A percentile compares a stretch with the other conserved stretches of the same genome.
These are phyloP conservation scores for Uloborus plumipes DNA, from an alignment of 2,888 invertebrate species.

Conservation along the genomic window DNA sequence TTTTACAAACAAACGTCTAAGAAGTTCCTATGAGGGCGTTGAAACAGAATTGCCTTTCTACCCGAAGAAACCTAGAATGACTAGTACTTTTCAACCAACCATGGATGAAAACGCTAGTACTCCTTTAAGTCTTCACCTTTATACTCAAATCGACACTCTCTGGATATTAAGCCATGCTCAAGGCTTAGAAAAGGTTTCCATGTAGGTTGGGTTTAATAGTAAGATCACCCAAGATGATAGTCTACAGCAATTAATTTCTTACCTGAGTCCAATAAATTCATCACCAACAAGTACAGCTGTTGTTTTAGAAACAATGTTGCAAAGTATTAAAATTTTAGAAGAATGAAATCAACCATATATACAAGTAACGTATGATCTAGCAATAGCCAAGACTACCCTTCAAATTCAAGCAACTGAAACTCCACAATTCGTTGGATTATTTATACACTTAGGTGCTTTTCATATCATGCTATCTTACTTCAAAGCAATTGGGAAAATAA, in stretches of 20 bases:
- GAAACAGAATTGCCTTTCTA: not conserved
- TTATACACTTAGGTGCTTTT: too few species aligned
- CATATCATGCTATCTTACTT: too few species aligned
- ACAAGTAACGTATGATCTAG: not conserved
- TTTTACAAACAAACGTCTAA: not conserved
- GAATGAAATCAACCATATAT: not conserved
- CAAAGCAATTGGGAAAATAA: too few species aligned
- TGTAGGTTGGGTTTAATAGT: too few species aligned
- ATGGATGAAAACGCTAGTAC: not conserved
- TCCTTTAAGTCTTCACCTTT: not conserved
- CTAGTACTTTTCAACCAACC: not conserved
- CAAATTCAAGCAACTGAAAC: slow-evolving; percentile 4
- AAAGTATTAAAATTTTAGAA: not conserved
- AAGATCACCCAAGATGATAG: not conserved
- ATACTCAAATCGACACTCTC: not conserved
- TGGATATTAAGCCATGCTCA: not conserved
- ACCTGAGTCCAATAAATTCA: not conserved
- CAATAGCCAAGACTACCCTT: not conserved
- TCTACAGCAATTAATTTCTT: not conserved
- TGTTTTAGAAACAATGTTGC: not conserved
- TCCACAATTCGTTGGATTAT: too few species aligned
- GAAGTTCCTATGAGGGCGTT: not conserved
- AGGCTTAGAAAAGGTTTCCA: too few species aligned
- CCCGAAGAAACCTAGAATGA: not conserved
- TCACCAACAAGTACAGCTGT: not conserved